Conservation (phyloP, 1,140 invertebrate species). For the Spodoptera litura region DNA sequence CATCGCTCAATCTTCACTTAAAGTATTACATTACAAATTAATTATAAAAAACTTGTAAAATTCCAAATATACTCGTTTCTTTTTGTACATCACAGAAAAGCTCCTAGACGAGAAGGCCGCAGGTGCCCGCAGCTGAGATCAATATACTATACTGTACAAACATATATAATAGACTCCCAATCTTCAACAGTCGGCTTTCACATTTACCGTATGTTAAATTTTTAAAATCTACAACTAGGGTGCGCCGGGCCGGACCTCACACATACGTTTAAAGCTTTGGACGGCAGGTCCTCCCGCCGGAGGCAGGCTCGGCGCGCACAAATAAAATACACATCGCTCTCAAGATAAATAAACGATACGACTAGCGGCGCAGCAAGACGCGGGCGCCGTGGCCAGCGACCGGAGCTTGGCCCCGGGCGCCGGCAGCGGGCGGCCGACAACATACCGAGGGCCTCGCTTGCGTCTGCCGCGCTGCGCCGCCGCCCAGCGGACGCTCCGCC, state of each 20-base stretch:
- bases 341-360: conserved; percentile 83
- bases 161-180: conserved; percentile 79
- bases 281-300: conserved; percentile 58
- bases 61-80: conserved; percentile 81
- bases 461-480: conserved; percentile 35
- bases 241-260: conserved; percentile 60
- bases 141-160: conserved; percentile 80
- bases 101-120: conserved; percentile 67
- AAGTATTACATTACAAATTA: conserved; percentile 84
- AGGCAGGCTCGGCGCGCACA: conserved; percentile 65
- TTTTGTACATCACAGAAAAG: conserved; percentile 84
- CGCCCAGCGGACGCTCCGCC: conserved; percentile 47
- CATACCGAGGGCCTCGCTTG: conserved; percentile 33
- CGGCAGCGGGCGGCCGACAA: conserved; percentile 38
- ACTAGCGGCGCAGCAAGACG: conserved; percentile 54
- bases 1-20: conserved; percentile 80
- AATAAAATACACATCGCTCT: conserved; percentile 83
- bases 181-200: conserved; percentile 74
- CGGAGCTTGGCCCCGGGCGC: conserved; percentile 42
- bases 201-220: conserved; percentile 76
- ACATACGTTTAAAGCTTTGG: conserved; percentile 75
- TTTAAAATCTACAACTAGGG: conserved; percentile 78
- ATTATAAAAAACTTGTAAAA: conserved; percentile 86
- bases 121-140: conserved; percentile 82
- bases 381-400: conserved; percentile 39